Evolutionary conservation across 2,888 invertebrate genomes (phyloP).

Genomic region (Ophion ellenae): DNA sequence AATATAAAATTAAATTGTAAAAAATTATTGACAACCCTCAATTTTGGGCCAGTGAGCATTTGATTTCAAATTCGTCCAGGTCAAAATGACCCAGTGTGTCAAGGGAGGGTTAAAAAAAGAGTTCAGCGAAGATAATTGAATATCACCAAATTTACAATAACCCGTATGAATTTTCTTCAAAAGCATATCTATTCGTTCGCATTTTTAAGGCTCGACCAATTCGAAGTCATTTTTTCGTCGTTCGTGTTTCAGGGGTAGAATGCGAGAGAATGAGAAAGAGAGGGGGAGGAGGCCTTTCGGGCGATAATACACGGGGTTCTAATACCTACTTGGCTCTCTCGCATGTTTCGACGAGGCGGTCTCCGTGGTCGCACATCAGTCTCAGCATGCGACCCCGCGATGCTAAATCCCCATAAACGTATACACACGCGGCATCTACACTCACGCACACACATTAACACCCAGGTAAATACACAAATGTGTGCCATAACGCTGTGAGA

Average conservation of each 20-base stretch:
- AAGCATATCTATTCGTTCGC: neutral
- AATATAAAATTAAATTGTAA: too few species aligned
- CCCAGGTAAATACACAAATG: neutral
- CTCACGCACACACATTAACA: neutral
- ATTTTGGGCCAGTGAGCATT: too few species aligned
- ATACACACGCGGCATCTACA: constrained; percentile 71
- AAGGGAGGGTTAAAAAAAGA: too few species aligned
- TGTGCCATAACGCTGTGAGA: constrained; percentile 45
- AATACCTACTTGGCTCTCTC: constrained; percentile 74
- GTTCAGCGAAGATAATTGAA: neutral
- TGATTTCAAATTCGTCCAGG: too few species aligned
- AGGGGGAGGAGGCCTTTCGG: constrained; percentile 13
- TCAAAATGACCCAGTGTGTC: too few species aligned
- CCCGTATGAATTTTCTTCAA: constrained; percentile 5
- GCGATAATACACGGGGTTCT: constrained; percentile 65
- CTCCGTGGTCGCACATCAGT: constrained; percentile 83
- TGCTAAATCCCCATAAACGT: constrained; percentile 80
- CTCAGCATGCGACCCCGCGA: constrained; percentile 82
- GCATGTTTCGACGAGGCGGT: constrained; percentile 83
- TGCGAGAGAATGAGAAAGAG: constrained; percentile 13
- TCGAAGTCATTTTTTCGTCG: constrained; percentile 56
- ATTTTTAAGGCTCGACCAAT: constrained; percentile 52
- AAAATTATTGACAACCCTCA: too few species aligned
- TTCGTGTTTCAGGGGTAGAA: constrained; percentile 53
- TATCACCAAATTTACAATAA: neutral